Evolutionary conservation across 1,140 invertebrate species (phyloP).

Genomic region (Hydropsyche tenuis): DNA sequence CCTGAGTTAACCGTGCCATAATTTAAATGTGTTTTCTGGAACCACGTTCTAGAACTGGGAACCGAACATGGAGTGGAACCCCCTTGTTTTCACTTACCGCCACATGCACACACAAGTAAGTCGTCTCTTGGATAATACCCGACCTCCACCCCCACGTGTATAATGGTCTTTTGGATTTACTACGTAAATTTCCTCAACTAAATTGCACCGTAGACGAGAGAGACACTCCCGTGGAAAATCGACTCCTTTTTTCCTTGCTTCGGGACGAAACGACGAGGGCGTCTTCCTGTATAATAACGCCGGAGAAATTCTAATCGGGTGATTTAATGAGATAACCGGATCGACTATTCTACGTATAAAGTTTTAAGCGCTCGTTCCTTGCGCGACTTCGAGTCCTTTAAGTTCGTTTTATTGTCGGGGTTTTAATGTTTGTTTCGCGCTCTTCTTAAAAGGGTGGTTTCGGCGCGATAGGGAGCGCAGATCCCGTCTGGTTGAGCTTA

Average conservation of each 20-base stretch:
- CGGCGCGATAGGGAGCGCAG: not conserved
- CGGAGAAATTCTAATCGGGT: slow-evolving; percentile 29
- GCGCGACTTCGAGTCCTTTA: slow-evolving; percentile 47
- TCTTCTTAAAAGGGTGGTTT: too few species aligned
- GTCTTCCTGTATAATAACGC: slow-evolving; percentile 36
- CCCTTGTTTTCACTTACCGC: slow-evolving; percentile 30
- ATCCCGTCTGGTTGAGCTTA: slow-evolving; percentile 26
- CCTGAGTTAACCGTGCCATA: slow-evolving; percentile 43
- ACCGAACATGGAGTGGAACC: not conserved
- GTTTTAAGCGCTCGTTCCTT: slow-evolving; percentile 46
- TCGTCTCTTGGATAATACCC: not conserved
- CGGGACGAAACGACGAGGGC: slow-evolving; percentile 30
- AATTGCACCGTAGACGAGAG: slow-evolving; percentile 45
- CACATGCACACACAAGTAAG: not conserved
- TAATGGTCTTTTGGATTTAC: slow-evolving; percentile 43
- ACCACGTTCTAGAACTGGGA: too few species aligned
- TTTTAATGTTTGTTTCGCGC: slow-evolving; percentile 45
- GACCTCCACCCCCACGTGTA: not conserved
- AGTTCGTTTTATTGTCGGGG: slow-evolving; percentile 49
- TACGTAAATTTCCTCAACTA: slow-evolving; percentile 48
- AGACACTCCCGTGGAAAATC: slow-evolving; percentile 28
- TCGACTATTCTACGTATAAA: slow-evolving; percentile 30
- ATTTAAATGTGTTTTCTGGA: slow-evolving; percentile 30
- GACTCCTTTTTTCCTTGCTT: slow-evolving; percentile 17
- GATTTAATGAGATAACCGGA: slow-evolving; percentile 42